Evolutionary conservation across 2,888 invertebrate species (phyloP).

Genomic region (Norana najaformis): DNA sequence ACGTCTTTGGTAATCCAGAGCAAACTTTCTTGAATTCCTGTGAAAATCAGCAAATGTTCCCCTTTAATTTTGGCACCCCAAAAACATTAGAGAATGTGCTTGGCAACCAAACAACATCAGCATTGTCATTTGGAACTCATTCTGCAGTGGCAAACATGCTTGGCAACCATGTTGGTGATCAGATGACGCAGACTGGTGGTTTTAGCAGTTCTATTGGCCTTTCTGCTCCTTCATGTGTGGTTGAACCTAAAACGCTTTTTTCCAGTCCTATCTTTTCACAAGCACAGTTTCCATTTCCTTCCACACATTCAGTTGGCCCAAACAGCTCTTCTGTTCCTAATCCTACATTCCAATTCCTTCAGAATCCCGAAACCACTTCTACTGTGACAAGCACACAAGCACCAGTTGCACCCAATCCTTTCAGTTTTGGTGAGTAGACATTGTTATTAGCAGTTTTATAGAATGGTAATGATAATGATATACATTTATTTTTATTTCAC

Average conservation of each 20-base stretch:
- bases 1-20: background rate
- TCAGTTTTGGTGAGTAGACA: slow-evolving; percentile 20
- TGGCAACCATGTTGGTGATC: background rate
- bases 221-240: background rate
- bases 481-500: background rate
- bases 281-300: background rate
- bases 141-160: background rate
- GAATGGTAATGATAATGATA: background rate
- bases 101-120: background rate
- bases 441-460: background rate
- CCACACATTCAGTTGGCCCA: background rate
- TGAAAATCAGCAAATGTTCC: too few relatives aligned
- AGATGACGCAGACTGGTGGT: background rate
- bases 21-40: background rate
- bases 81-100: background rate
- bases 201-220: background rate
- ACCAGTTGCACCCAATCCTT: background rate
- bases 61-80: background rate
- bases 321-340: background rate
- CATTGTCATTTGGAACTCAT: too few relatives aligned
- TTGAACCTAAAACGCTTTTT: background rate
- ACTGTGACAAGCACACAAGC: background rate
- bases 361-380: background rate
- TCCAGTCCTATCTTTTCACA: background rate
- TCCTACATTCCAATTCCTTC: background rate